Evolutionary conservation across 2,797 vertebrate species (phyloP).

Genomic region (Cossypha polioptera): DNA sequence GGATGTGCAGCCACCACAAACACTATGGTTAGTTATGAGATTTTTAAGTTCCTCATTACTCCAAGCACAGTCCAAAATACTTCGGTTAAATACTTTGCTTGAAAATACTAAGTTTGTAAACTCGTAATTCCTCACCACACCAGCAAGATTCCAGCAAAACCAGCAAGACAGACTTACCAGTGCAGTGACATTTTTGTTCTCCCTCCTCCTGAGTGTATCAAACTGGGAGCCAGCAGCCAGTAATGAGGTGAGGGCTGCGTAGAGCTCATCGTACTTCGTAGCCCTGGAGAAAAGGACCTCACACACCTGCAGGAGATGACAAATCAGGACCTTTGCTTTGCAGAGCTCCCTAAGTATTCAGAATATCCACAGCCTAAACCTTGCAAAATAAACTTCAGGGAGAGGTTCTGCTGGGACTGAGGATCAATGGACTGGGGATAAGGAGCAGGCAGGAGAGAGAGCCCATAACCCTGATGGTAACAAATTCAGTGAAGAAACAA

Average conservation of each 20-base stretch:
- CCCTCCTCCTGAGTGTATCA: constrained; percentile 89
- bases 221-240: constrained; percentile 93
- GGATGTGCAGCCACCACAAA: background rate
- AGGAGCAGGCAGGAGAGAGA: background rate
- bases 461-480: background rate
- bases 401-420: fast-evolving
- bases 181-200: constrained; percentile 88
- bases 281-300: constrained; percentile 88
- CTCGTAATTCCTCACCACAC: background rate
- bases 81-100: background rate
- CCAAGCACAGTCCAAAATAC: background rate
- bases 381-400: background rate
- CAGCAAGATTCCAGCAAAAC: background rate
- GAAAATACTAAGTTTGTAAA: background rate
- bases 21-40: fast-evolving
- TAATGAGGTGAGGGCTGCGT: constrained; percentile 84
- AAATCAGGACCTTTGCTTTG: background rate
- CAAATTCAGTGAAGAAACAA: background rate
- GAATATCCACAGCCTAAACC: background rate
- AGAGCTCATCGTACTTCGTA: constrained; percentile 90
- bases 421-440: background rate
- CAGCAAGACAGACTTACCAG: constrained; percentile 80
- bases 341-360: background rate
- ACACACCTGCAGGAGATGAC: constrained; percentile 80
- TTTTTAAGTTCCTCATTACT: background rate